These are phyloP conservation scores for Girardinichthys multiradiatus DNA, from an alignment of 2,113 vertebrate species.

Conservation along the genomic window DNA sequence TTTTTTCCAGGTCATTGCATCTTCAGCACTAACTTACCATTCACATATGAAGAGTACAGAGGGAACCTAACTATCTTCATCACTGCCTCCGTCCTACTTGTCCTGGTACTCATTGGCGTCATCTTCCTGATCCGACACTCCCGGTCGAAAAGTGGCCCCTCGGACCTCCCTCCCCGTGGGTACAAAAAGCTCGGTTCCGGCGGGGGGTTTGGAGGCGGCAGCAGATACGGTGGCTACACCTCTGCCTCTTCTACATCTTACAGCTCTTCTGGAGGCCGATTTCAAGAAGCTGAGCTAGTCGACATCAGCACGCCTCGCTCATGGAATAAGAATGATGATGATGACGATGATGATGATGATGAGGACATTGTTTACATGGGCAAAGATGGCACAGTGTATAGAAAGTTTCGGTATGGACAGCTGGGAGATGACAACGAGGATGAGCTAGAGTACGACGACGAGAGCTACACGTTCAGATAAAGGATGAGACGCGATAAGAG, in stretches of 20 bases:
- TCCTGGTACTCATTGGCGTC: slow-evolving; percentile 77
- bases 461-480: slow-evolving; percentile 92
- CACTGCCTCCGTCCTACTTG: slow-evolving; percentile 81
- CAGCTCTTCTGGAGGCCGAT: slow-evolving; percentile 66
- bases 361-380: slow-evolving; percentile 98
- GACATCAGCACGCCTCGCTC: slow-evolving; percentile 80
- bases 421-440: slow-evolving; percentile 87
- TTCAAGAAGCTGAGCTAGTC: slow-evolving; percentile 84
- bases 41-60: slow-evolving; percentile 52
- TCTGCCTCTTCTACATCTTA: slow-evolving; percentile 60
- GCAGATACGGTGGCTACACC: slow-evolving; percentile 58
- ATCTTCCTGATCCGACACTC: slow-evolving; percentile 82
- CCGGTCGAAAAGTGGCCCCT: slow-evolving; percentile 65
- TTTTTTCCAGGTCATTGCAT: slow-evolving; percentile 85
- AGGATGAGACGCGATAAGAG: background rate
- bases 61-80: slow-evolving; percentile 82
- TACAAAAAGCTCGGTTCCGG: slow-evolving; percentile 88
- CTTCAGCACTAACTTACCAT: slow-evolving; percentile 74
- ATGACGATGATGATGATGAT: slow-evolving; percentile 83
- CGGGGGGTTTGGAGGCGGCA: slow-evolving; percentile 46
- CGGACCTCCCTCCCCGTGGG: slow-evolving; percentile 64
- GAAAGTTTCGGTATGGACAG: slow-evolving; percentile 92
- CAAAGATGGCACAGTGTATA: slow-evolving; percentile 92
- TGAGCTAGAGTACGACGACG: slow-evolving; percentile 95
- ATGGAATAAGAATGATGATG: slow-evolving; percentile 53